phyloP scores from a whole-genome alignment of 2,113 vertebrate genomes.

The Tachuris rubrigastra region DNA sequence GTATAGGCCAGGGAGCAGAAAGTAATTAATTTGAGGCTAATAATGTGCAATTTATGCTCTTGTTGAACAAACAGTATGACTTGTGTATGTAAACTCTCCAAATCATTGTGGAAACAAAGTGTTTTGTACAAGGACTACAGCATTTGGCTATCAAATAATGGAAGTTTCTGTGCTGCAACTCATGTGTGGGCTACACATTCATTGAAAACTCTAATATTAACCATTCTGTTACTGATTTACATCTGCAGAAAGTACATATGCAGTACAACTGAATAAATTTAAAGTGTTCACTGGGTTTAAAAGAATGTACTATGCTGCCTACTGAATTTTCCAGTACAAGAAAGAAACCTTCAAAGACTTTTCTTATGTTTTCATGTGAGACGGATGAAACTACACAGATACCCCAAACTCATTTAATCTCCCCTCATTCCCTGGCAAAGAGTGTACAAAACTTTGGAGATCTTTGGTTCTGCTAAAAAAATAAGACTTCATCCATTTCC shows the following conservation, averaged over 20 bases:
- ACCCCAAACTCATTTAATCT: constrained; percentile 15
- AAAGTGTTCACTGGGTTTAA: not conserved
- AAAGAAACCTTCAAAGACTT: not conserved
- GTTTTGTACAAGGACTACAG: not conserved
- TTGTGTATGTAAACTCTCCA: not conserved
- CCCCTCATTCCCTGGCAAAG: constrained; percentile 12
- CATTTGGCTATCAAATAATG: not conserved
- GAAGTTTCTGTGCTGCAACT: not conserved
- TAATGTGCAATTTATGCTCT: not conserved
- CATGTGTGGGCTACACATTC: not conserved
- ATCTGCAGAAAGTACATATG: not conserved
- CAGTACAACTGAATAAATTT: not conserved
- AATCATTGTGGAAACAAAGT: not conserved
- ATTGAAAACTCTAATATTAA: not conserved
- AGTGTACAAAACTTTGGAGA: not conserved
- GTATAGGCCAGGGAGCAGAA: not conserved
- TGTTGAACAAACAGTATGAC: not conserved
- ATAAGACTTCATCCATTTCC: constrained; percentile 11
- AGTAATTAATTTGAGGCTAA: not conserved
- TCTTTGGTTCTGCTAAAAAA: constrained; percentile 26
- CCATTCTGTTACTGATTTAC: not conserved
- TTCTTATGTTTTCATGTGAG: not conserved
- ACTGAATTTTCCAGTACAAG: constrained; percentile 1
- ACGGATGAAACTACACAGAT: not conserved
- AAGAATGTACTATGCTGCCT: not conserved